phyloP scores from a whole-genome alignment of 1,140 invertebrate genomes.

The Tetramorium alpestre region DNA sequence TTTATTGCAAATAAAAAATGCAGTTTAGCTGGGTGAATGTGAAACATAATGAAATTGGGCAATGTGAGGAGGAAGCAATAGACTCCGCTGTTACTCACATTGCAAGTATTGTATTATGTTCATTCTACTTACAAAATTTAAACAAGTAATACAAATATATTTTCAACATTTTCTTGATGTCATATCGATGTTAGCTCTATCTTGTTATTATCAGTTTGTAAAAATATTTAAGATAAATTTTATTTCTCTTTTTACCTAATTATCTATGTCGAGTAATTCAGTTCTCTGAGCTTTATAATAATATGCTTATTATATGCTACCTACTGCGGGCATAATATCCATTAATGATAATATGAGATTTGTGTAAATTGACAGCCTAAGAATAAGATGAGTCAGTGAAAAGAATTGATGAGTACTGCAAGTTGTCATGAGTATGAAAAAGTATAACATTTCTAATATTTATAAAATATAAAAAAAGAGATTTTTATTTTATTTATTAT shows the following conservation, averaged over 20 bases:
- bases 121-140: background rate
- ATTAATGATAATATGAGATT: slow-evolving; percentile 13
- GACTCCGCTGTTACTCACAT: background rate
- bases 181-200: background rate
- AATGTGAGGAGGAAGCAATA: background rate
- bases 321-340: slow-evolving; percentile 29
- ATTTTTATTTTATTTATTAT: too few species aligned
- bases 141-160: background rate
- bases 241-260: background rate
- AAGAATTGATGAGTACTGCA: too few species aligned
- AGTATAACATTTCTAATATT: background rate
- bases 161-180: background rate
- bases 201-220: background rate
- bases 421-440: background rate
- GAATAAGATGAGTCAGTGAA: too few species aligned
- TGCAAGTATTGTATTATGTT: background rate
- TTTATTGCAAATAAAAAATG: slow-evolving; percentile 44
- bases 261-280: slow-evolving; percentile 38
- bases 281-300: background rate
- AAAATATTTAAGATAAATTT: background rate
- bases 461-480: too few species aligned
- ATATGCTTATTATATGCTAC: slow-evolving; percentile 7
- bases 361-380: background rate
- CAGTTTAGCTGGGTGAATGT: background rate
- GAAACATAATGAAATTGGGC: background rate